Evolutionary conservation across 2,888 invertebrate genomes (phyloP), one percentile per base, ranked within the genome.

Genomic region (Isotomurus palustris): DNA sequence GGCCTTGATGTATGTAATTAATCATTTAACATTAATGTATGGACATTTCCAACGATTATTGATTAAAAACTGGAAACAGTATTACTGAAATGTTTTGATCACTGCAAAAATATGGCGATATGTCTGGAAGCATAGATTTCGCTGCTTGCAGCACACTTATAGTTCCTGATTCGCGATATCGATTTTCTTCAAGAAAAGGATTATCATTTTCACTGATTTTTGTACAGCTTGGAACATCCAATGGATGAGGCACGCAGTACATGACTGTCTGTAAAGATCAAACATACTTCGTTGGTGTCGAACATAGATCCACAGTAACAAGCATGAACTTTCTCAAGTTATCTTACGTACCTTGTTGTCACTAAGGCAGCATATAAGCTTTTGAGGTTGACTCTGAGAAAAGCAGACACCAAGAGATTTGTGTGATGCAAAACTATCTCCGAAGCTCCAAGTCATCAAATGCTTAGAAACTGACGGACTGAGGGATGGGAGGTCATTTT

Each of bases 381-480:
- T 64, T 32, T 64, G 61, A 1, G 62, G 60, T n/a, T 60, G 45
- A 14, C 56, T 47, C 10, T 58, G 56, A 27, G 58, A 58, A 32
- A 64, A 67, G 4, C 51, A 36, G 6, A 62, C 29, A 10, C 62
- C 62, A 36, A 64, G 25, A 8, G 64, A 35, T 43, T 62, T 56
- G 14, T 56, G 47, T 2, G 66, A 43, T 48, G 59, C 52, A 2
- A 49, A 10, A 40, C 56, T 60, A n/a, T 63, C 63, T 10, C 58
- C 60, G 17, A 66, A 50, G 28, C 60, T 55, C 66, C 66, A 66
- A 35, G 61, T 41, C 1, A 66, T 45, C 28, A 66, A 48, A 3
- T 56, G 56, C 21, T 57, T 57, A 21, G 53, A 55, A 22, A 58
- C 53, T 10, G 55, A 48, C 14, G 52, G 22, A 2, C 56, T 49